phyloP scores from a whole-genome alignment of 2,888 invertebrate genomes.

The Aethes cnicana region DNA sequence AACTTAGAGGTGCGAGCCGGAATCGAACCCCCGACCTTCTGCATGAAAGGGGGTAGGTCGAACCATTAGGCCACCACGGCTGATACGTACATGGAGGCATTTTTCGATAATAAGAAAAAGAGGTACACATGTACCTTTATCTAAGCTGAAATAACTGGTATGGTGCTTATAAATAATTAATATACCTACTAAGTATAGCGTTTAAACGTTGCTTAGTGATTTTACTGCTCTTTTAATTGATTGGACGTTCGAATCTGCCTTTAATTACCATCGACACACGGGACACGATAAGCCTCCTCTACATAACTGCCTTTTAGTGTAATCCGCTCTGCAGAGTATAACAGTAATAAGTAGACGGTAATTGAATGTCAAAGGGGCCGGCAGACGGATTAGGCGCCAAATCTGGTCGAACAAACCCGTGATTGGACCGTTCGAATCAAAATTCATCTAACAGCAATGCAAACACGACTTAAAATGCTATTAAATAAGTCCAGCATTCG shows the following conservation, averaged over 20 bases:
- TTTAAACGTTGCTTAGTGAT: too few relatives aligned
- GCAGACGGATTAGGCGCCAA: conserved; percentile 47
- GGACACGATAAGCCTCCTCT: conserved; percentile 52
- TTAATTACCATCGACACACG: conserved; percentile 23
- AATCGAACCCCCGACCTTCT: too few relatives aligned
- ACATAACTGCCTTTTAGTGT: conserved; percentile 72
- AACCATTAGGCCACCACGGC: too few relatives aligned
- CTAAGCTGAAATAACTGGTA: too few relatives aligned
- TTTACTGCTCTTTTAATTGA: conserved; percentile 2
- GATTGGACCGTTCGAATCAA: conserved; percentile 26
- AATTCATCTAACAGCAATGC: conserved; percentile 1
- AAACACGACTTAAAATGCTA: background rate
- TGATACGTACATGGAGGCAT: too few relatives aligned
- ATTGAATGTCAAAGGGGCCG: conserved; percentile 47
- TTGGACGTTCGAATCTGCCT: background rate
- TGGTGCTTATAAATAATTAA: too few relatives aligned
- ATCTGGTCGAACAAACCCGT: conserved; percentile 10
- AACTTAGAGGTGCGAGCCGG: too few relatives aligned
- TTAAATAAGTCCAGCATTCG: background rate
- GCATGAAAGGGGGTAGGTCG: too few relatives aligned
- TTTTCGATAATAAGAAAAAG: too few relatives aligned
- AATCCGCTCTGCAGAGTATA: conserved; percentile 62
- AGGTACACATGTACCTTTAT: too few relatives aligned
- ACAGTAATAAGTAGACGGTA: conserved; percentile 69
- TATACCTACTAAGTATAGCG: too few relatives aligned